phyloP scores from a whole-genome alignment of 2,797 vertebrate genomes.

The Smutsia gigantea region DNA sequence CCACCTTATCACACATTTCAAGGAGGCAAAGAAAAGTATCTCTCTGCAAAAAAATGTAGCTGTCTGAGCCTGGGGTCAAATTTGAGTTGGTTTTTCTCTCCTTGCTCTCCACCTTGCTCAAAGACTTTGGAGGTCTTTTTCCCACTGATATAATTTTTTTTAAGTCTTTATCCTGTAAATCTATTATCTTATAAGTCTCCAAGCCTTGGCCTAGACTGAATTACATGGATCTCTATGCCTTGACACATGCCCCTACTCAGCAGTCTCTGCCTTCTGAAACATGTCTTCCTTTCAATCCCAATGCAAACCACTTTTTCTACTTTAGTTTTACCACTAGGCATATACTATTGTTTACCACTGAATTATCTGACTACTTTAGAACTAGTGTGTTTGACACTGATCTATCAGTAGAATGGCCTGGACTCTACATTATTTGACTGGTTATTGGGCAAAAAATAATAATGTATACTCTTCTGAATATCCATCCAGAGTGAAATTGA shows the following conservation, averaged over 20 bases:
- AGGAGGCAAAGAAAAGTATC: not conserved
- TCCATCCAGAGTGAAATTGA: not conserved
- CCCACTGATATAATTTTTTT: not conserved
- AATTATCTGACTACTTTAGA: slow-evolving; percentile 10
- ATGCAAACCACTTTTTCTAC: not conserved
- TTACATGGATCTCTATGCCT: not conserved
- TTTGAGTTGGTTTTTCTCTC: not conserved
- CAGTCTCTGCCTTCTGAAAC: not conserved
- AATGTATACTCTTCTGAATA: not conserved
- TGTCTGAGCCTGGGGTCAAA: not conserved
- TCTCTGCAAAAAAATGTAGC: not conserved
- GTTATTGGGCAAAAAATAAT: not conserved
- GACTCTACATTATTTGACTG: not conserved
- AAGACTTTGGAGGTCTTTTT: not conserved
- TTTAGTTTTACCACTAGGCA: not conserved
- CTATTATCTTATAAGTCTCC: not conserved
- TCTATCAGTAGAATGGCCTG: not conserved
- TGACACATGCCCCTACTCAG: not conserved
- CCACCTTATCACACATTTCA: not conserved
- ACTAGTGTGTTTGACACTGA: not conserved
- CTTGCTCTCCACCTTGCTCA: not conserved
- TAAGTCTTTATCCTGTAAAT: not conserved
- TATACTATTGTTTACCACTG: not conserved
- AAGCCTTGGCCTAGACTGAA: not conserved
- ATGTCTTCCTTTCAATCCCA: not conserved